Evolutionary conservation across 2,888 invertebrate genomes (phyloP).

Genomic region (Ferrisia virgata): DNA sequence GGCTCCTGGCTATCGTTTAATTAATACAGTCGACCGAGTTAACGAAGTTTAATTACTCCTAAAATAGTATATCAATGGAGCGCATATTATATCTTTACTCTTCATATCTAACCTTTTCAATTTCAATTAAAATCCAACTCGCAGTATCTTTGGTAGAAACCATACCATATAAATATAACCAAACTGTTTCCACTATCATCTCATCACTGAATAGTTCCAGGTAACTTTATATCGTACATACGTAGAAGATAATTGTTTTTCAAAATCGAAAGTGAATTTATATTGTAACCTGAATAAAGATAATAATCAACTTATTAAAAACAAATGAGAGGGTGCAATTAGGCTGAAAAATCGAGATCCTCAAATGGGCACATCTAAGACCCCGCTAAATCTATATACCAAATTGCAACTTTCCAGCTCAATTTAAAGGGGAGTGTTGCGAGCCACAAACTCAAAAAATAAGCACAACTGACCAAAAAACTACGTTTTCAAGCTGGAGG

Average conservation of each 20-base stretch:
- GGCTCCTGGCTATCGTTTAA: neutral
- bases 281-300: neutral
- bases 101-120: neutral
- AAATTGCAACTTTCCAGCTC: too few species aligned
- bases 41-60: slow-evolving; percentile 28
- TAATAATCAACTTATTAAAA: neutral
- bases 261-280: neutral
- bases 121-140: neutral
- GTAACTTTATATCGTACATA: too few species aligned
- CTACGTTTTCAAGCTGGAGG: too few species aligned
- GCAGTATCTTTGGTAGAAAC: neutral
- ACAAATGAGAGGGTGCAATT: too few species aligned
- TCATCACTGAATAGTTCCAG: too few species aligned
- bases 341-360: too few species aligned
- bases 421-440: too few species aligned
- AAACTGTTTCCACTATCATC: neutral
- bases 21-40: neutral
- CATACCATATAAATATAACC: neutral
- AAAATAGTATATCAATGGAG: neutral
- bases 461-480: too few species aligned
- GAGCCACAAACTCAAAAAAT: too few species aligned
- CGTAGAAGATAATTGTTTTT: too few species aligned
- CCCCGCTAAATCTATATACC: too few species aligned
- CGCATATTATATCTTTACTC: neutral
- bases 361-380: too few species aligned